Evolutionary conservation across 2,113 vertebrate genomes (phyloP).

Genomic region (Silurus asotus): DNA sequence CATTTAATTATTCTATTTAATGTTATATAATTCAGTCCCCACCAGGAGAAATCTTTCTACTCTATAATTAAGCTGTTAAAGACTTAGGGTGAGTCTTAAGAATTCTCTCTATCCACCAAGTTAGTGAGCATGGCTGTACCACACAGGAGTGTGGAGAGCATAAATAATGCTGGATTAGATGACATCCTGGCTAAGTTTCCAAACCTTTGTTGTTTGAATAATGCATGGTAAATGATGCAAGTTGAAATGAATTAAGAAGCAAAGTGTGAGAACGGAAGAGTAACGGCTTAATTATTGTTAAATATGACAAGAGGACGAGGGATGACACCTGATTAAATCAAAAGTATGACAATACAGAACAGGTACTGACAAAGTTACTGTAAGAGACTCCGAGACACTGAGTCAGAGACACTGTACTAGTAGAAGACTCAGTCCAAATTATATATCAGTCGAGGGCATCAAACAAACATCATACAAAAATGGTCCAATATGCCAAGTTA

Average conservation of each 20-base stretch:
- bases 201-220: slow-evolving; percentile 31
- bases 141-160: slow-evolving; percentile 1
- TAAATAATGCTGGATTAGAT: slow-evolving; percentile 37
- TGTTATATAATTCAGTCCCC: not conserved
- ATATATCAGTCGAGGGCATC: not conserved
- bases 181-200: slow-evolving; percentile 29
- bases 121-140: slow-evolving; percentile 22
- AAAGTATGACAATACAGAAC: not conserved
- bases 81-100: slow-evolving; percentile 17
- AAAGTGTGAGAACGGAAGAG: slow-evolving; percentile 31
- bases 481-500: not conserved
- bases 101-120: slow-evolving; percentile 30
- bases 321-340: not conserved
- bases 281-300: not conserved
- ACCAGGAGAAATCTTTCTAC: not conserved
- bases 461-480: not conserved
- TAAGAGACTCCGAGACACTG: too few species aligned
- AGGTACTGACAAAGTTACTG: not conserved
- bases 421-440: not conserved
- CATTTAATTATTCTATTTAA: not conserved
- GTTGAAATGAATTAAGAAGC: not conserved
- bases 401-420: too few species aligned
- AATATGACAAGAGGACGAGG: not conserved
- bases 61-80: slow-evolving; percentile 41
- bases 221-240: slow-evolving; percentile 22